These are phyloP conservation scores for Pongo pygmaeus DNA, from an alignment of 2,113 vertebrate species.

Conservation along the genomic window DNA sequence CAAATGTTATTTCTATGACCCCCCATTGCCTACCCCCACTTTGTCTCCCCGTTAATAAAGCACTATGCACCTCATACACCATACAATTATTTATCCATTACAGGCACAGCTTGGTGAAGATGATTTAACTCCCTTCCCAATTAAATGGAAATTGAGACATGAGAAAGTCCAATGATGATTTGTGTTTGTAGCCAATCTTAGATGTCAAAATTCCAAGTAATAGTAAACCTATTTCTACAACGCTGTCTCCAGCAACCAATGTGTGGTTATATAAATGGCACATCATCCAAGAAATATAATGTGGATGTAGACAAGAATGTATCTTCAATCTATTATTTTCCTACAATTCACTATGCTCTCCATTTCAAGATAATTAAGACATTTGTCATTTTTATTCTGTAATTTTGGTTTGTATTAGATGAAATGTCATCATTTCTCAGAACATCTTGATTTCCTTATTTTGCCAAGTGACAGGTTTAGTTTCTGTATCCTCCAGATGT, in stretches of 20 bases:
- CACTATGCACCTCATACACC: neutral
- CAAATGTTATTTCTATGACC: neutral
- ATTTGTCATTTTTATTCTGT: constrained; percentile 53
- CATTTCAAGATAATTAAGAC: constrained; percentile 40
- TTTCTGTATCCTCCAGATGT: constrained; percentile 24
- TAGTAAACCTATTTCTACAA: neutral
- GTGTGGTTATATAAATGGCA: neutral
- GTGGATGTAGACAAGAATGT: neutral
- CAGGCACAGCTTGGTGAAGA: neutral
- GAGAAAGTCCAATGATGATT: neutral
- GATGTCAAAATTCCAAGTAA: constrained; percentile 2
- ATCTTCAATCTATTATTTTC: constrained; percentile 7
- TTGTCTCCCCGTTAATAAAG: neutral
- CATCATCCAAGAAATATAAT: constrained; percentile 6
- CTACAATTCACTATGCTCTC: neutral
- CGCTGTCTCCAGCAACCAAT: neutral
- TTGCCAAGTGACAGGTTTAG: constrained; percentile 38
- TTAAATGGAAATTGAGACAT: neutral
- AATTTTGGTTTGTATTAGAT: constrained; percentile 37
- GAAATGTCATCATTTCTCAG: constrained; percentile 38
- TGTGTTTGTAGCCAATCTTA: neutral
- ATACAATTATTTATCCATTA: neutral
- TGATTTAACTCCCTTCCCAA: neutral
- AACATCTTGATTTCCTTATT: constrained; percentile 44
- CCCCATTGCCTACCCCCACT: neutral